phyloP scores from a whole-genome alignment of 2,797 vertebrate genomes.

The Paramormyrops hopkinsi region DNA sequence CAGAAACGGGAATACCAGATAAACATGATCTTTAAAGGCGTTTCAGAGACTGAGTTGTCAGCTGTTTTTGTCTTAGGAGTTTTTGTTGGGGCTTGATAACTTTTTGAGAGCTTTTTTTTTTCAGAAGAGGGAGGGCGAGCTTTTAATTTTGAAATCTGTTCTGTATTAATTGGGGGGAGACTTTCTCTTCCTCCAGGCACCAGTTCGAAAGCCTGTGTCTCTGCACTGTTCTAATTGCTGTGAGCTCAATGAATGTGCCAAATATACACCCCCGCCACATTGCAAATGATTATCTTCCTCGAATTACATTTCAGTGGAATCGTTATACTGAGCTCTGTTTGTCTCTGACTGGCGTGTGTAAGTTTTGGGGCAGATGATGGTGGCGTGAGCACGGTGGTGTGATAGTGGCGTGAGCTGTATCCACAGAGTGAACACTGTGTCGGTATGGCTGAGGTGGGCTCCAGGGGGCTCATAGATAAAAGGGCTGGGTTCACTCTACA shows the following conservation, averaged over 20 bases:
- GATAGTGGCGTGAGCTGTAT: neutral
- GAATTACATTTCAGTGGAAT: conserved; percentile 24
- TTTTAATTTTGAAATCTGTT: neutral
- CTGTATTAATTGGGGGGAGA: neutral
- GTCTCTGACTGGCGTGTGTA: conserved; percentile 39
- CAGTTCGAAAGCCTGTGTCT: neutral
- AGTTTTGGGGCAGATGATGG: conserved; percentile 31
- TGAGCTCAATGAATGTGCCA: neutral
- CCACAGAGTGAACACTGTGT: neutral
- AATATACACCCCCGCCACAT: neutral
- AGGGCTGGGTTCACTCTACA: neutral
- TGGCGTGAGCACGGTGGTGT: neutral
- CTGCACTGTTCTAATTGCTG: neutral
- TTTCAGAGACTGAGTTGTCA: neutral
- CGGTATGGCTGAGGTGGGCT: neutral
- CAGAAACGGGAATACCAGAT: neutral
- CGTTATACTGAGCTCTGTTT: conserved; percentile 27
- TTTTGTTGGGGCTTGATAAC: neutral
- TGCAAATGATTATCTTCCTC: neutral
- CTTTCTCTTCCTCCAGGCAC: neutral
- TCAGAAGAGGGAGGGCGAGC: neutral
- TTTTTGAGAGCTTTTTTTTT: neutral
- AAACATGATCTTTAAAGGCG: neutral
- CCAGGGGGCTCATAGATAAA: neutral
- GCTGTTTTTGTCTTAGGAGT: conserved; percentile 42